Base-by-base conservation (phyloP, 1,140 invertebrate species). In the Cardiocondyla obscurior region DNA sequence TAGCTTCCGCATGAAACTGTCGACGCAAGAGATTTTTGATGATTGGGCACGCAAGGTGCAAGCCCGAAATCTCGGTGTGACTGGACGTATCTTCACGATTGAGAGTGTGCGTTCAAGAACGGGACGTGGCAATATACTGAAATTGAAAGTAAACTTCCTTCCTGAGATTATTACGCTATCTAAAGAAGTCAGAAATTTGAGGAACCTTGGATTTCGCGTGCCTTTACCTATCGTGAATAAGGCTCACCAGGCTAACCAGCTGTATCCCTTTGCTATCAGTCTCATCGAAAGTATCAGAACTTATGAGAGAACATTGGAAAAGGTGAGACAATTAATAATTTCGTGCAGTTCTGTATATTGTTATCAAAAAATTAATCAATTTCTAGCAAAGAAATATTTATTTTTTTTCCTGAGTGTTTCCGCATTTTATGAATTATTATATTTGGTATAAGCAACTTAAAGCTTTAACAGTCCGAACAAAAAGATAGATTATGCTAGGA, bases 191-290 rank as follows among this genome's bases (percentile, higher is more conserved):
- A 96, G 99, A 44, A 99, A 99, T 94, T 95, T 99, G 87, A 99
- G 99, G 91, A 98, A 98, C 92, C 95, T 99, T 46, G 99, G 99
- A 73, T 99, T 99, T 93, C 96, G 99, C 85, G 98, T 99, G 55
- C 99, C 99, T 2, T 93, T 99, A 83, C 98, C 98, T 3, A 99
- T 99, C 88, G 98, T 99, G 0, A 99, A 99, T 94, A 99, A 99
- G 94, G 99, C 99, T 7, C 99, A 99, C 94, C 98, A 99, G 92
- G 99, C 99, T 0, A 99, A 99, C 94, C 98, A 99, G 92, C 95
- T 99, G 0, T 99, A 99, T 94, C 99, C 99, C 3, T 99, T 98
- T 95, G 99, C 99, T 6, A 99, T 99, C 88, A 99, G 99, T 3
- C 95, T 99, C 53, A 99, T 99, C 92, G 99, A 99, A 94, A 99